Evolutionary conservation across 92 coral and sea anemone species (phyloP).

Genomic region (Bergia sp.): DNA sequence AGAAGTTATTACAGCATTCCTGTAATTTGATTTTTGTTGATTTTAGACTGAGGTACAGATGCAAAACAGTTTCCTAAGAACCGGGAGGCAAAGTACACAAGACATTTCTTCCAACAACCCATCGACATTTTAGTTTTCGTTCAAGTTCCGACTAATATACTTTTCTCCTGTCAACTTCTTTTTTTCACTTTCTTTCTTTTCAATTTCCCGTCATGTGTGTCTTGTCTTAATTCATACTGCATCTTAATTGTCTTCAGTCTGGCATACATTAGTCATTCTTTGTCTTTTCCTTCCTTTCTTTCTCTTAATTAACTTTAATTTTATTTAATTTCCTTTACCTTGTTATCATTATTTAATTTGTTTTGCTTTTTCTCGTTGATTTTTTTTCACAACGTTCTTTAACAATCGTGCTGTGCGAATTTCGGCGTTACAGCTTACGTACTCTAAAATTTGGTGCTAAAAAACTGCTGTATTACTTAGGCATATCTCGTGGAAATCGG

Average conservation of each 20-base stretch:
- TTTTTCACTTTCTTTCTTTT: not conserved
- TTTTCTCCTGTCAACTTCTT: not conserved
- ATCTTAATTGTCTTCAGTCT: too few relatives aligned
- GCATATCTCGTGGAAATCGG: not conserved
- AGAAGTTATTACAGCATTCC: constrained; percentile 5
- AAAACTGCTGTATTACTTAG: not conserved
- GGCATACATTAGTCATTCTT: not conserved
- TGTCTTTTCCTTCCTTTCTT: not conserved
- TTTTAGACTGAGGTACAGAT: constrained; percentile 8
- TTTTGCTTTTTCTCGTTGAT: not conserved
- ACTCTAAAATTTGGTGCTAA: not conserved
- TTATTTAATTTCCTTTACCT: too few relatives aligned
- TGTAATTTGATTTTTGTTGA: constrained; percentile 13
- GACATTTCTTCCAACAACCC: not conserved
- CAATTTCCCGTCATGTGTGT: not conserved
- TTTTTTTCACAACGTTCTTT: not conserved
- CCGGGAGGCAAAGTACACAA: constrained; percentile 26
- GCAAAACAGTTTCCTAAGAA: not conserved
- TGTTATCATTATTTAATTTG: not conserved
- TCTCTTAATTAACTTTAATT: too few relatives aligned
- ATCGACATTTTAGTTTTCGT: not conserved
- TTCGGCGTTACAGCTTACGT: not conserved
- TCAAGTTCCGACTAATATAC: not conserved
- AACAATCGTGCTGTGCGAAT: not conserved
- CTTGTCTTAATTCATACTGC: not conserved